phyloP scores from a whole-genome alignment of 1,140 invertebrate genomes.

The Mycetomoellerius zeteki region DNA sequence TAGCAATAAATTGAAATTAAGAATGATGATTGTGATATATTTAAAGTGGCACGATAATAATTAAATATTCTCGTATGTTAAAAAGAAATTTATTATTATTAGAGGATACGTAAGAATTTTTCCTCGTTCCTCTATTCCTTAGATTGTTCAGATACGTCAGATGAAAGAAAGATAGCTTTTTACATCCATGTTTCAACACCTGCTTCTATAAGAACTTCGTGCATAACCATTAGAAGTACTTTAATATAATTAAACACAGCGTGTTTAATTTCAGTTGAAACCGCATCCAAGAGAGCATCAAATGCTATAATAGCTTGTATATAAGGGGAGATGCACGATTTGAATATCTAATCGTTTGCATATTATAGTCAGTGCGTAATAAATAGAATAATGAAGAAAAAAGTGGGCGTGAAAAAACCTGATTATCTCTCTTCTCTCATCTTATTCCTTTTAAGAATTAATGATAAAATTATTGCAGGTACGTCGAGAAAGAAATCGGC shows the following conservation, averaged over 20 bases:
- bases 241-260: slow-evolving; percentile 42
- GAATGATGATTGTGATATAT: background rate
- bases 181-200: slow-evolving; percentile 44
- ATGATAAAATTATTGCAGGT: slow-evolving; percentile 47
- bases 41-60: background rate
- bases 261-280: slow-evolving; percentile 23
- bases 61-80: slow-evolving; percentile 2
- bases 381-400: slow-evolving; percentile 37
- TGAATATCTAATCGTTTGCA: slow-evolving; percentile 54
- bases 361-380: slow-evolving; percentile 33
- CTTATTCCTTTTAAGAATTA: slow-evolving; percentile 40
- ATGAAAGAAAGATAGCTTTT: slow-evolving; percentile 15
- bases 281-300: slow-evolving; percentile 5
- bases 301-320: background rate
- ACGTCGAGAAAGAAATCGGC: slow-evolving; percentile 15
- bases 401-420: slow-evolving; percentile 39
- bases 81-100: slow-evolving; percentile 9
- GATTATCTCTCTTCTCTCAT: slow-evolving; percentile 2
- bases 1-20: slow-evolving; percentile 30
- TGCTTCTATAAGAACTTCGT: slow-evolving; percentile 31
- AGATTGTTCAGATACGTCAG: slow-evolving; percentile 11
- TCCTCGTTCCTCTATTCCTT: background rate
- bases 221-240: slow-evolving; percentile 28
- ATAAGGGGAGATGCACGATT: slow-evolving; percentile 13
- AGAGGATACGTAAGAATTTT: background rate